Percentiles rank a stretch among this genome's conserved stretches.
These are phyloP conservation scores for Drosophila bipectinata DNA, from an alignment of 1,140 invertebrate species.

Conservation along the genomic window DNA sequence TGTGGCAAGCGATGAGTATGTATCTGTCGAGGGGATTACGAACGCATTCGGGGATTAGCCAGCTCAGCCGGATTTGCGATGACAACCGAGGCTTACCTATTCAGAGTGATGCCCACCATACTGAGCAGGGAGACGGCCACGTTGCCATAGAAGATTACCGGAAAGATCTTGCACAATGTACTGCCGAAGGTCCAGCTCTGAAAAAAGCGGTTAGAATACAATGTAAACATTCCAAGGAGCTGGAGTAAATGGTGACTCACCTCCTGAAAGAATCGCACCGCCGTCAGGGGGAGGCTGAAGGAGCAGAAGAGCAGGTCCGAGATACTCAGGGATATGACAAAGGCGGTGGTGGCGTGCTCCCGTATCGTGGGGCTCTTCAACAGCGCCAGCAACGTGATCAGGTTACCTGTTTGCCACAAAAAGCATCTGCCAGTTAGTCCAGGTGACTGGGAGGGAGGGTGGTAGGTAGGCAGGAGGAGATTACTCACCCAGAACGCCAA, in stretches of 20 bases:
- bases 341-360: slow-evolving; percentile 93
- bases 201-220: background rate
- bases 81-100: slow-evolving; percentile 87
- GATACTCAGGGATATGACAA: slow-evolving; percentile 93
- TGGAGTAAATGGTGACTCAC: slow-evolving; percentile 60
- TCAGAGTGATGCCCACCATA: slow-evolving; percentile 95
- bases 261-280: slow-evolving; percentile 91
- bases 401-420: slow-evolving; percentile 87
- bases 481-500: slow-evolving; percentile 90
- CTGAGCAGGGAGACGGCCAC: slow-evolving; percentile 93
- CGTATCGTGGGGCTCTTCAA: slow-evolving; percentile 90
- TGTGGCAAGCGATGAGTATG: slow-evolving; percentile 91
- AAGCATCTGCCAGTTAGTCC: slow-evolving; percentile 9
- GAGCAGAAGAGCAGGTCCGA: slow-evolving; percentile 94
- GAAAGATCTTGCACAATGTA: slow-evolving; percentile 92
- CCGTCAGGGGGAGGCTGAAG: slow-evolving; percentile 93
- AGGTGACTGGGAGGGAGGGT: background rate
- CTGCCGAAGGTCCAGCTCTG: slow-evolving; percentile 91
- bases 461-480: no score
- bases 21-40: slow-evolving; percentile 86
- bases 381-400: slow-evolving; percentile 91
- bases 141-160: slow-evolving; percentile 95
- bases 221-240: background rate
- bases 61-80: slow-evolving; percentile 10
- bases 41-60: slow-evolving; percentile 13